These are phyloP conservation scores for Apodemus sylvaticus DNA, from an alignment of 2,113 vertebrate species.

Conservation along the genomic window DNA sequence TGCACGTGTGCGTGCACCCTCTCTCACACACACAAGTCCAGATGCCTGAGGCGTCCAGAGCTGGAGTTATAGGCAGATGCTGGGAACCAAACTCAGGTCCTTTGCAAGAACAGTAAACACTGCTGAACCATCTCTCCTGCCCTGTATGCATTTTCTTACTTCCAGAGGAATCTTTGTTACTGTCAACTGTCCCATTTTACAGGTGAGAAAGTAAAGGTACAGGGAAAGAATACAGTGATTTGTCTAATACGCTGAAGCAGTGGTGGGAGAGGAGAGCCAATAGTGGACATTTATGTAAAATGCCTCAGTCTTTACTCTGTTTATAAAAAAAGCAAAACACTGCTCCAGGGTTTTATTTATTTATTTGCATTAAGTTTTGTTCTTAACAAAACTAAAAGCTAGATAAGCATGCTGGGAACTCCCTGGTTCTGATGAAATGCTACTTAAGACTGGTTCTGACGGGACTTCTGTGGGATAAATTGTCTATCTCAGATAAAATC, in stretches of 20 bases:
- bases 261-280: not conserved
- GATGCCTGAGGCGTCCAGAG: not conserved
- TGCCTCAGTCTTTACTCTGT: not conserved
- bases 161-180: not conserved
- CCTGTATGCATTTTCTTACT: not conserved
- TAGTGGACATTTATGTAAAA: not conserved
- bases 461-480: no score
- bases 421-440: not conserved
- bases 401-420: not conserved
- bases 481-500: not conserved
- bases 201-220: slow-evolving; percentile 5
- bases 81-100: not conserved
- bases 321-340: not conserved
- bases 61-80: not conserved
- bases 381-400: not conserved
- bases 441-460: not conserved
- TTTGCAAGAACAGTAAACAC: no score
- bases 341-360: not conserved
- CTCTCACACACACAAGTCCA: not conserved
- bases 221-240: not conserved
- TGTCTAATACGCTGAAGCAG: not conserved
- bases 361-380: not conserved
- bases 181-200: not conserved
- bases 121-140: not conserved
- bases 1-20: not conserved